Percentiles rank a stretch among this genome's conserved stretches.
Conservation (phyloP, 2,113 vertebrate species). For the Colinus virginianus region DNA sequence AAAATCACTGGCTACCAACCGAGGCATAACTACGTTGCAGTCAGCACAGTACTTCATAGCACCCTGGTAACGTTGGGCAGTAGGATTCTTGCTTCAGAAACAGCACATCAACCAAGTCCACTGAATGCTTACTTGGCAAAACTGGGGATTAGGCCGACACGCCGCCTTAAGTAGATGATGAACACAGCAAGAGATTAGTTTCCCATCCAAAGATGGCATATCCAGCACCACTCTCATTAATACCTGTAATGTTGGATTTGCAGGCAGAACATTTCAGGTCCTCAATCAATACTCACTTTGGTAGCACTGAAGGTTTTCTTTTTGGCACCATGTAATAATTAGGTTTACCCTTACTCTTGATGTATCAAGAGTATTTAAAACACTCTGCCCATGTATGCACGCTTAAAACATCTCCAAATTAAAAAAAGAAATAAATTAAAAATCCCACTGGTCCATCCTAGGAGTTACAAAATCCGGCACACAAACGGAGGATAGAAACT, state of each 20-base stretch:
- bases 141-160: neutral
- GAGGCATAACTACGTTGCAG: neutral
- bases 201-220: neutral
- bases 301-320: neutral
- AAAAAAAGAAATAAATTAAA: neutral
- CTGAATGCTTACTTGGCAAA: neutral
- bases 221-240: neutral
- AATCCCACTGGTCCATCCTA: neutral
- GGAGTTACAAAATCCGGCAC: neutral
- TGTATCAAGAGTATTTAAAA: neutral
- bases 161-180: neutral
- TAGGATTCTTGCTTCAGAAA: neutral
- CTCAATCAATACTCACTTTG: neutral
- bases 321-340: neutral
- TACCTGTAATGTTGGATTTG: neutral
- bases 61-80: neutral
- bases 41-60: neutral
- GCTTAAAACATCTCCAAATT: neutral
- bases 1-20: neutral
- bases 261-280: neutral
- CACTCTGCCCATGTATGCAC: neutral
- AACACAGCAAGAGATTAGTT: neutral
- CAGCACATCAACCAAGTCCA: neutral
- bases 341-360: neutral
- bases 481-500: neutral